A percentile compares a stretch with the other conserved stretches of the same genome.
Conservation (phyloP, 2,797 vertebrate species). For the Falco peregrinus region DNA sequence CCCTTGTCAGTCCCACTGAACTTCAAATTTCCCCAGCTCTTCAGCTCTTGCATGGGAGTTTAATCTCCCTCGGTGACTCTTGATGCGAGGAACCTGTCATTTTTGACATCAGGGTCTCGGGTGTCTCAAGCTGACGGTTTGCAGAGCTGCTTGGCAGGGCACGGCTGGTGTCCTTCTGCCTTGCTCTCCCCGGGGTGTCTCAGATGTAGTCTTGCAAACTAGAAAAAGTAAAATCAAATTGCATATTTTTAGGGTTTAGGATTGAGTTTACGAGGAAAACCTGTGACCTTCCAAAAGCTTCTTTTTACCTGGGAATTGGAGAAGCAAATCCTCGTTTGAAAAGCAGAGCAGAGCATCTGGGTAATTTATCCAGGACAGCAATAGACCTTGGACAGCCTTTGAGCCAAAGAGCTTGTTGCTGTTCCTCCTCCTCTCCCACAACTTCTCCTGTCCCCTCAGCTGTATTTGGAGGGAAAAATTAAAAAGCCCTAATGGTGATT, state of each 20-base stretch:
- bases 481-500: not conserved
- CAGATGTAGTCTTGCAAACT: not conserved
- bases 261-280: not conserved
- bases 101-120: not conserved
- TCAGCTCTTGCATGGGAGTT: not conserved
- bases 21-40: not conserved
- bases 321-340: not conserved
- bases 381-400: not conserved
- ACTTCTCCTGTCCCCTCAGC: not conserved
- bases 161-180: not conserved
- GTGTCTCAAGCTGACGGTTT: not conserved
- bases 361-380: not conserved
- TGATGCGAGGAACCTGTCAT: not conserved
- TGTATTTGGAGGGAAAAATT: not conserved
- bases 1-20: not conserved
- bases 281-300: not conserved
- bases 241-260: not conserved
- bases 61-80: not conserved
- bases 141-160: not conserved
- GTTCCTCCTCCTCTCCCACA: not conserved
- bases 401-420: not conserved
- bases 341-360: not conserved
- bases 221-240: not conserved
- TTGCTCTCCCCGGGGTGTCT: not conserved
- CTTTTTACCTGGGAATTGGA: not conserved